Evolutionary conservation across 2,113 vertebrate species (phyloP), one percentile per base, ranked within the genome.

Genomic region (Cryptotis parvus): DNA sequence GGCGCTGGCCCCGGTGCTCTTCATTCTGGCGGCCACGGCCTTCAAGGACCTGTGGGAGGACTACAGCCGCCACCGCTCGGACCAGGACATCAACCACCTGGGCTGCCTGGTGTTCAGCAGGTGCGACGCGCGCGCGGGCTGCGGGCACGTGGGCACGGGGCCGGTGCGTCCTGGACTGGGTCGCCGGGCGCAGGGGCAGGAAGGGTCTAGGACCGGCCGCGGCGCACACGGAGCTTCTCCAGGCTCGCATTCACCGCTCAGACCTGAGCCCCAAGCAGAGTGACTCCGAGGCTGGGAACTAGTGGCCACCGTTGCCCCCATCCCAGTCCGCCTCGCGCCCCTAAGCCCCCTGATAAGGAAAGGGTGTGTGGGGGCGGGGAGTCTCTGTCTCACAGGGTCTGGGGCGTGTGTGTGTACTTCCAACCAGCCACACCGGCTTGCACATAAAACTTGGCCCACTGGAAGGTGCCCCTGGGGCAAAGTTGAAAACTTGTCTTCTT

Each of bases 11-110:
- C 99, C 99, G 0, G 99, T 99, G 26, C 98, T 99, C 72, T 99
- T 99, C 97, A 99, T 99, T 91, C 84, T 99, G 96, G 99, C 99
- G 0, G 99, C 99, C 93, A 99, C 99, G 0, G 99, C 99, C 91
- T 98, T 99, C 97, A 99, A 99, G 95, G 99, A 99, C 97, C 96
- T 99, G 3, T 99, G 99, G 99, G 99, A 99, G 97, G 99, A 99
- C 97, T 99, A 99, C 97, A 98, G 99, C 90, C 98, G 99, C 58
- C 99, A 99, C 98, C 97, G 97, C 77, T 99, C 99, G 0, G 99
- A 99, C 97, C 97, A 98, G 85, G 99, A 99, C 93, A 99, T 99
- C 97, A 99, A 99, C 96, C 99, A 99, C 97, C 98, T 99, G 98
- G 99, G 99, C 91, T 99, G 99, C 89, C 98, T 99, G 84, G 99